These are phyloP conservation scores for Flexamia atlantica DNA, from an alignment of 2,888 invertebrate genomes.

Conservation along the genomic window DNA sequence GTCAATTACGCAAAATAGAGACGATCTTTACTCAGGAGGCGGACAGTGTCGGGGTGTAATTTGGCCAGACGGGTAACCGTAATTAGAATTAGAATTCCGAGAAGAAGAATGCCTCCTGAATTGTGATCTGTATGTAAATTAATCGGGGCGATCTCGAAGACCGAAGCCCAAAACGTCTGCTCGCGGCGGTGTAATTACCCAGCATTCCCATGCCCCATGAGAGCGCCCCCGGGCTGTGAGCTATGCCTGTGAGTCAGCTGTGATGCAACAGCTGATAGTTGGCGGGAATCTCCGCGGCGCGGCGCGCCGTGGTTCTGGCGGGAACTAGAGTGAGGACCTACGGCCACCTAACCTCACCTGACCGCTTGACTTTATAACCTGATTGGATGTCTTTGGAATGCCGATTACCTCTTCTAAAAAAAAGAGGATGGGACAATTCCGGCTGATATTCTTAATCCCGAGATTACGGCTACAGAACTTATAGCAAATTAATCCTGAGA, in stretches of 20 bases:
- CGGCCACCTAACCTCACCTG: not conserved
- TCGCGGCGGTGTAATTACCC: constrained; percentile 36
- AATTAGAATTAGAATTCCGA: constrained; percentile 46
- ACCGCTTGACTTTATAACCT: not conserved
- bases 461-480: no score
- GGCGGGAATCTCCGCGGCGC: constrained; percentile 43
- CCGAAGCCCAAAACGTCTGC: constrained; percentile 8
- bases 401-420: not conserved
- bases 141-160: constrained; percentile 43
- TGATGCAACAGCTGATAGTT: constrained; percentile 44
- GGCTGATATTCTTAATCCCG: no score
- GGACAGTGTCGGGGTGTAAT: constrained; percentile 35
- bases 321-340: not conserved
- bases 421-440: not conserved
- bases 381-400: not conserved
- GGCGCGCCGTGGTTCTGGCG: constrained; percentile 1
- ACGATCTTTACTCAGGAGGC: constrained; percentile 4
- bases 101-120: constrained; percentile 54
- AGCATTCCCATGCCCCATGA: constrained; percentile 34
- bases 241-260: constrained; percentile 38
- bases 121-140: constrained; percentile 58
- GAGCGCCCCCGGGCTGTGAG: constrained; percentile 50
- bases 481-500: no score
- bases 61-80: constrained; percentile 21
- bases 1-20: constrained; percentile 9